phyloP scores from a whole-genome alignment of 2,797 vertebrate species.

The Alectoris magna region DNA sequence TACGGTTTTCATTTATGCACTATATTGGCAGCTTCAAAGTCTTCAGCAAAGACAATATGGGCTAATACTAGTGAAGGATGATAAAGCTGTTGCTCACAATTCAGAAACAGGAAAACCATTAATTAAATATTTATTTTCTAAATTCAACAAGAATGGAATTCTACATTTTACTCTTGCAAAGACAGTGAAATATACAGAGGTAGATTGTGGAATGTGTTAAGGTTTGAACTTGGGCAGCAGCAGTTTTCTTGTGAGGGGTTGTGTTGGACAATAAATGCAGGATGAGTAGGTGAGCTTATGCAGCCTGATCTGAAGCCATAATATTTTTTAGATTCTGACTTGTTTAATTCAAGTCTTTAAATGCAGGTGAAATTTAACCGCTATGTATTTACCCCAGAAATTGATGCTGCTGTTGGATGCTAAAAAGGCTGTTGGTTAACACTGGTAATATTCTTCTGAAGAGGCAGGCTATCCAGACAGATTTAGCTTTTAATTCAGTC shows the following conservation, averaged over 20 bases:
- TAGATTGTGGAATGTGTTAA: background rate
- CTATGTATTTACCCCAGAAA: background rate
- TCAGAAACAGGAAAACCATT: background rate
- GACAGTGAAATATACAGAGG: background rate
- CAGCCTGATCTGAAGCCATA: background rate
- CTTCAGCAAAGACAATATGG: background rate
- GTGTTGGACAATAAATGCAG: background rate
- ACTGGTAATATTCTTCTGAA: background rate
- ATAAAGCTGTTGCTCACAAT: background rate
- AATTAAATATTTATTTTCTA: background rate
- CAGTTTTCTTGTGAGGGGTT: background rate
- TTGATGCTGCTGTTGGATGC: background rate
- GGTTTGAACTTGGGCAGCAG: background rate
- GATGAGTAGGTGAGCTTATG: background rate
- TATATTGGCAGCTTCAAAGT: background rate
- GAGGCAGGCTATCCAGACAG: background rate
- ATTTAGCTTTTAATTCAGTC: background rate
- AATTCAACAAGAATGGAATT: background rate
- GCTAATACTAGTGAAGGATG: background rate
- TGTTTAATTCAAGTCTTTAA: background rate
- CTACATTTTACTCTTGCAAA: background rate
- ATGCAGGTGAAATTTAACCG: background rate
- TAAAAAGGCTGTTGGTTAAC: background rate
- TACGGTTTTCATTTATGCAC: background rate
- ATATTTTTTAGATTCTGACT: background rate